Evolutionary conservation across 2,797 vertebrate species (phyloP).

Genomic region (Enteromius radiatus): DNA sequence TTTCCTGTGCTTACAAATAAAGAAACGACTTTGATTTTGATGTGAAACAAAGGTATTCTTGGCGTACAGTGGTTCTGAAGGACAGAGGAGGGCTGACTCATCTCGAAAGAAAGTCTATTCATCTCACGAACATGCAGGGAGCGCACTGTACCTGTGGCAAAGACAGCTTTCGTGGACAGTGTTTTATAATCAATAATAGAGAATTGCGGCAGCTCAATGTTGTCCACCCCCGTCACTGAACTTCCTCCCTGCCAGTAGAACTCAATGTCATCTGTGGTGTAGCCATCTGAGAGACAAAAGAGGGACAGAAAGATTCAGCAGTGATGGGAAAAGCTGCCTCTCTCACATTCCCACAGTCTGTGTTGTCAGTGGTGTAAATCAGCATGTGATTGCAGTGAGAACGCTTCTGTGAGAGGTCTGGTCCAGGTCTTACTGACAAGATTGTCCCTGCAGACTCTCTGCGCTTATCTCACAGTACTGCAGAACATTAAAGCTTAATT

Average conservation of each 20-base stretch:
- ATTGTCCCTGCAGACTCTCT: conserved; percentile 42
- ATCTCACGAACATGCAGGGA: neutral
- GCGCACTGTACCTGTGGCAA: conserved; percentile 86
- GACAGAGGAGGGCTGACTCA: conserved; percentile 5
- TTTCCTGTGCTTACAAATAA: neutral
- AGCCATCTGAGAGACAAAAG: conserved; percentile 81
- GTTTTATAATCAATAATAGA: conserved; percentile 93
- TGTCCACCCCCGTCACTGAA: conserved; percentile 90
- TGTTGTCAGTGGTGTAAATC: conserved; percentile 51
- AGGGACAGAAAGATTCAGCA: neutral
- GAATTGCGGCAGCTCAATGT: conserved; percentile 94
- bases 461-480: conserved; percentile 46
- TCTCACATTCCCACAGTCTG: conserved; percentile 27
- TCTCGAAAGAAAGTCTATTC: conserved; percentile 8
- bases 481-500: conserved; percentile 45
- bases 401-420: conserved; percentile 31
- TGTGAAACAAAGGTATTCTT: neutral
- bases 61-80: neutral
- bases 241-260: conserved; percentile 93
- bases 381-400: conserved; percentile 39
- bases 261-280: conserved; percentile 95
- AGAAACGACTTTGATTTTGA: neutral
- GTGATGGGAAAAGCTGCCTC: conserved; percentile 1
- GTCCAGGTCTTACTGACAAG: conserved; percentile 44
- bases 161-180: conserved; percentile 90